Percentiles rank a stretch among this genome's conserved stretches.
phyloP scores from a whole-genome alignment of 53 echinoderm and acorn worm species.

The Hippasteria phrygiana region DNA sequence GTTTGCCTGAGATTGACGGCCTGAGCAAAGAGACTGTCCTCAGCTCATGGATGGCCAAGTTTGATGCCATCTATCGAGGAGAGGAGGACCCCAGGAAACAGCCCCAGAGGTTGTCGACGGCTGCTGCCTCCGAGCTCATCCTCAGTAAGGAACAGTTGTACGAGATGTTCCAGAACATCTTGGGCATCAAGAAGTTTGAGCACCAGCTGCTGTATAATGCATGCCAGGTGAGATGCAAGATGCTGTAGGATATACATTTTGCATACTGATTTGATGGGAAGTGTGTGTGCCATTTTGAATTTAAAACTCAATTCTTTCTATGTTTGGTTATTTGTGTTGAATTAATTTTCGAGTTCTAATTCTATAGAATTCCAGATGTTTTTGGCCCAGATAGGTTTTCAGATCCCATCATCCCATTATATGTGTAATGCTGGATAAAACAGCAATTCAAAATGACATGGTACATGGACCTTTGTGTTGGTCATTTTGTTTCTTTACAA shows the following conservation, averaged over 20 bases:
- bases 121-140: constrained; percentile 97
- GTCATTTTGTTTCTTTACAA: too few species aligned
- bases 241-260: background rate
- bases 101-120: constrained; percentile 95
- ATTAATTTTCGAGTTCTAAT: too few species aligned
- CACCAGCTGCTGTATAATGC: constrained; percentile 99
- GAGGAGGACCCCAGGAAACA: constrained; percentile 92
- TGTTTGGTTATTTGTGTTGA: too few species aligned
- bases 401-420: too few species aligned
- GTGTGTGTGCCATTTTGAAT: too few species aligned
- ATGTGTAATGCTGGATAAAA: too few species aligned
- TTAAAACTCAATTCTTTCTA: too few species aligned
- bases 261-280: constrained; percentile 18
- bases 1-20: constrained; percentile 98
- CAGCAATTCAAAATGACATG: too few species aligned
- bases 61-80: constrained; percentile 98
- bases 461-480: too few species aligned
- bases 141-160: constrained; percentile 98
- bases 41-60: constrained; percentile 99
- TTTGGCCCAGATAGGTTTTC: too few species aligned
- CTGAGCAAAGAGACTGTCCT: constrained; percentile 98
- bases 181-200: constrained; percentile 99
- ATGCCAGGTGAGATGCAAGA: constrained; percentile 83
- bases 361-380: too few species aligned
- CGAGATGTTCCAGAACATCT: constrained; percentile 99